These are phyloP conservation scores for Athalia cordata DNA, from an alignment of 2,888 invertebrate genomes.

Conservation along the genomic window DNA sequence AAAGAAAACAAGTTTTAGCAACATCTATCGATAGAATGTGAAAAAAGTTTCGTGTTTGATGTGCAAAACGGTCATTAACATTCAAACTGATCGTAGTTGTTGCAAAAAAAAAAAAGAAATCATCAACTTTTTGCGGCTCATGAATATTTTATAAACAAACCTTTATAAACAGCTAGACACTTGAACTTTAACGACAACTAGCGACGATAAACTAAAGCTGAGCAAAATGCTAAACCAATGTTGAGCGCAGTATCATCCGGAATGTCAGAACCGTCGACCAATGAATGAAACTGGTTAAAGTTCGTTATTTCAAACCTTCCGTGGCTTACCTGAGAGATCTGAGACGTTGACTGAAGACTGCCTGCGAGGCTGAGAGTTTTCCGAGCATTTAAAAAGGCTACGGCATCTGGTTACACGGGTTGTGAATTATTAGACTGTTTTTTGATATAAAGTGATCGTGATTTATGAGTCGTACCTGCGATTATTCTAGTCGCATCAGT, in stretches of 20 bases:
- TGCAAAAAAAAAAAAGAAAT: neutral
- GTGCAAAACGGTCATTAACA: too few relatives aligned
- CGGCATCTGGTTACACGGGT: too few relatives aligned
- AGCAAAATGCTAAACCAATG: slow-evolving; percentile 5
- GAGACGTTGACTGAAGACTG: neutral
- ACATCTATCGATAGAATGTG: too few relatives aligned
- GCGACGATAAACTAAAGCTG: neutral
- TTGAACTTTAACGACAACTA: neutral
- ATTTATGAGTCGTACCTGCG: too few relatives aligned
- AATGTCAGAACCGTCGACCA: slow-evolving; percentile 23
- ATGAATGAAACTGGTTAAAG: neutral
- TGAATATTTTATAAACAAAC: neutral
- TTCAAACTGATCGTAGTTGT: too few relatives aligned
- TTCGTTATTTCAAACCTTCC: slow-evolving; percentile 39
- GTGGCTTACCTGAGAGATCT: neutral
- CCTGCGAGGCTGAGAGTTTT: neutral
- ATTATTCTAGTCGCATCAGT: too few relatives aligned
- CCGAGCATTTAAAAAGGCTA: neutral
- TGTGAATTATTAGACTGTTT: too few relatives aligned
- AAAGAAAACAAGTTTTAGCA: too few relatives aligned
- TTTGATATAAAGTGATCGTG: too few relatives aligned
- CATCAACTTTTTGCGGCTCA: neutral
- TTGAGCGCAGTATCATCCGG: neutral
- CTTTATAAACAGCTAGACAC: neutral
- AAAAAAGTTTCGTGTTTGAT: too few relatives aligned